A percentile compares a stretch with the other conserved stretches of the same genome.
phyloP scores from a whole-genome alignment of 2,797 vertebrate genomes.

The Phoxinus dragarum region DNA sequence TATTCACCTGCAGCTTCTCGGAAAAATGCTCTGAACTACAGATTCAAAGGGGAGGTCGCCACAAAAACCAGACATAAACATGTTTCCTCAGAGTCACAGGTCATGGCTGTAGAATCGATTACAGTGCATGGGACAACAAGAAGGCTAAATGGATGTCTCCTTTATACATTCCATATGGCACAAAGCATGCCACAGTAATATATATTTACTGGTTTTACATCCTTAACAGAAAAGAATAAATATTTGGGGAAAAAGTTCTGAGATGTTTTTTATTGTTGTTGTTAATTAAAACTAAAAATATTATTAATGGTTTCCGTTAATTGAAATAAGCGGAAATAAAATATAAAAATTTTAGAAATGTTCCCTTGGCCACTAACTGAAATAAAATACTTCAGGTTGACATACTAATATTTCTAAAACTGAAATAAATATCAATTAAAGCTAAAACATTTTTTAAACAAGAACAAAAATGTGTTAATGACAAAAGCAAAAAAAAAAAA shows the following conservation, averaged over 20 bases:
- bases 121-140: background rate
- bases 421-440: background rate
- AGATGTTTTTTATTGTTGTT: background rate
- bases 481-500: background rate
- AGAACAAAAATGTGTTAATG: background rate
- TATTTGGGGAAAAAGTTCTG: background rate
- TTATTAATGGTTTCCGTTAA: background rate
- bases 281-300: background rate
- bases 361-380: background rate
- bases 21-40: slow-evolving; percentile 20
- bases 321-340: background rate
- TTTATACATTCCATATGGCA: background rate
- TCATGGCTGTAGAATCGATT: background rate
- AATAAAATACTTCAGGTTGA: background rate
- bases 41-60: background rate
- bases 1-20: slow-evolving; percentile 1
- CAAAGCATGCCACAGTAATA: background rate
- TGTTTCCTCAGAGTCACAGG: background rate
- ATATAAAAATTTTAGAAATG: background rate
- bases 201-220: background rate
- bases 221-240: background rate
- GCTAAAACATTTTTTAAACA: background rate
- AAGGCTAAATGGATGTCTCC: background rate
- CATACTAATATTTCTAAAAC: background rate
- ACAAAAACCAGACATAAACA: background rate